Evolutionary conservation across 1,140 invertebrate genomes (phyloP), one percentile per base, ranked within the genome.

Genomic region (Nasonia giraulti): DNA sequence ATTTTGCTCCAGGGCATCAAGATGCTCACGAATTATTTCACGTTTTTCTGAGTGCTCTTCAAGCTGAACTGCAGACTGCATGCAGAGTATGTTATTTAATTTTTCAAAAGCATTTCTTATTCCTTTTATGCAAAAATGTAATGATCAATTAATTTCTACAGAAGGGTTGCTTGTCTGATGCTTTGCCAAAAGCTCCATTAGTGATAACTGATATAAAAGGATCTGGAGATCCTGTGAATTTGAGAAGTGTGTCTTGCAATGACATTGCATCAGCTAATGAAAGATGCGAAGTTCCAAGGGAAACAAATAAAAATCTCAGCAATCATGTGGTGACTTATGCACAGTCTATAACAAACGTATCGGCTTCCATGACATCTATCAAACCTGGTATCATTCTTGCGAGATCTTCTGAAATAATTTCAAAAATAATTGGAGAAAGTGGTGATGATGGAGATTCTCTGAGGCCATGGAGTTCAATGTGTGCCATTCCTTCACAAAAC

Each of bases 1-100:
- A 97, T 74, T 97, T 98, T 80, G 95, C 96, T 0, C 95, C 96
- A 86, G 97, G 97, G 87, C 97, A 99, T 93, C 97, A 98, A 93
- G 98, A 99, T 94, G 97, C 97, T 27, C 97, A 98, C 92, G 98
- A 99, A 91, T 91, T 98, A 74, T 96, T 98, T 85, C 97, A 98
- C 93, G 96, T 98, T 17, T 91, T 99, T 87, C 94, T 98, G 14
- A 95, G 96, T 40, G 97, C 97, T 44, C 93, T 99, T 27, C 97
- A 98, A 91, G 96, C 97, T 92, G 97, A 99, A 93, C 95, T 95
- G 20, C 93, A 95, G 80, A 92, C 93, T 62, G 88, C 93, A 20
- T 94, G 93, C 89, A 95, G 95, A 90, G 95, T 96, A 91, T 88
- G 88, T 69, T 55, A 83, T 86, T 73, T 79, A 86, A 76, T 82